These are phyloP conservation scores for Lepidurus apus DNA, from an alignment of 1,140 invertebrate genomes.

Conservation along the genomic window DNA sequence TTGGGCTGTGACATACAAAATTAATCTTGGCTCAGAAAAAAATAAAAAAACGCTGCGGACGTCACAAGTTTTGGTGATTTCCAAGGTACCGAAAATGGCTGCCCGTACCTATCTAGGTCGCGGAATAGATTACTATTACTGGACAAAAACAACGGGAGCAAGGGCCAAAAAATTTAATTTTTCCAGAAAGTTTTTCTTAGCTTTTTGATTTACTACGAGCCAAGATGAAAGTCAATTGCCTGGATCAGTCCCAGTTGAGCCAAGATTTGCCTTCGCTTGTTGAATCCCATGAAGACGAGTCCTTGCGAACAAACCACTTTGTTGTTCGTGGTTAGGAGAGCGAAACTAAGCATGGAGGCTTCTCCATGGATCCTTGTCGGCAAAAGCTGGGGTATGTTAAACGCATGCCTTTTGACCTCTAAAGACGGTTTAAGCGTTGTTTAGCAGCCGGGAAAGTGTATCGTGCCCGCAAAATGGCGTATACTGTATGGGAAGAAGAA, in stretches of 20 bases:
- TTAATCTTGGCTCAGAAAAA: background rate
- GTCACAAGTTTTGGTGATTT: too few relatives aligned
- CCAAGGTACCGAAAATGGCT: too few relatives aligned
- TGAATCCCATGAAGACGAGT: background rate
- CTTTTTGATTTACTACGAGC: background rate
- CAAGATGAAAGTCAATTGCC: background rate
- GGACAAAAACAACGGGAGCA: too few relatives aligned
- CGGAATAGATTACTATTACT: too few relatives aligned
- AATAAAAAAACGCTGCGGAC: too few relatives aligned
- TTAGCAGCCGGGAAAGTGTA: too few relatives aligned
- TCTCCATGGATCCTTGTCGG: background rate
- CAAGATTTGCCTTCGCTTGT: background rate
- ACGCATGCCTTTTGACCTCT: background rate
- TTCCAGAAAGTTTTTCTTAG: background rate
- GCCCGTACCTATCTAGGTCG: too few relatives aligned
- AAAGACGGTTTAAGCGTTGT: background rate
- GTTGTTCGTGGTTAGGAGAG: background rate
- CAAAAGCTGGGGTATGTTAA: background rate
- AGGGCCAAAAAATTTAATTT: background rate
- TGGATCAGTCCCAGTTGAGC: background rate
- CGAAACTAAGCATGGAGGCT: background rate
- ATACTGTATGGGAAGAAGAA: too few relatives aligned
- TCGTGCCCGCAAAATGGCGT: too few relatives aligned
- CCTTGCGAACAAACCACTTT: background rate
- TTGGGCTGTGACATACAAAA: background rate